A percentile compares a stretch with the other conserved stretches of the same genome.
These are phyloP conservation scores for Andrena dorsata DNA, from an alignment of 2,888 invertebrate species.

Conservation along the genomic window DNA sequence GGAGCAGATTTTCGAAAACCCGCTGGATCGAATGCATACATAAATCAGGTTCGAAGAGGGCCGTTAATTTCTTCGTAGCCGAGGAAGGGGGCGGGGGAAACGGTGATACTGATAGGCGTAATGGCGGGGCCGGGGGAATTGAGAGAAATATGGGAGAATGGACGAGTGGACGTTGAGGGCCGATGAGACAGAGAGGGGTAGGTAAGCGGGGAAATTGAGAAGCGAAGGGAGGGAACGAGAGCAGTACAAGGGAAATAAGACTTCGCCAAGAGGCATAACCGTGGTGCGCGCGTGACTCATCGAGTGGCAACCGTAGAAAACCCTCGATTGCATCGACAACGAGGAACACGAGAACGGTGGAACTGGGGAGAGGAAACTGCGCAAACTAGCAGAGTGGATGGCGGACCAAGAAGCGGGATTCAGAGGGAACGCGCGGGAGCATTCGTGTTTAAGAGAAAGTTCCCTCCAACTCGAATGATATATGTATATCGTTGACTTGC, in stretches of 20 bases:
- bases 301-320: conserved; percentile 73
- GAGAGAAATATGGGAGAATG: conserved; percentile 28
- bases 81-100: background rate
- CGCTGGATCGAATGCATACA: background rate
- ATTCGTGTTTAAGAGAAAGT: conserved; percentile 51
- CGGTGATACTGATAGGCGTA: conserved; percentile 8
- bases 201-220: background rate
- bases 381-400: conserved; percentile 38
- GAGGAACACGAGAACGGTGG: conserved; percentile 41
- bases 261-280: conserved; percentile 51
- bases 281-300: conserved; percentile 75
- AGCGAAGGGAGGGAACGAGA: conserved; percentile 22
- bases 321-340: conserved; percentile 65
- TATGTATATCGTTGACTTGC: conserved; percentile 26
- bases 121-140: conserved; percentile 21
- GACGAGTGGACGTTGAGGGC: background rate
- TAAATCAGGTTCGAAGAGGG: conserved; percentile 15
- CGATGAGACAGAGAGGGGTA: background rate
- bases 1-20: background rate
- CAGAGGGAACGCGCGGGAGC: conserved; percentile 20
- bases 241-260: conserved; percentile 39
- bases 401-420: conserved; percentile 41
- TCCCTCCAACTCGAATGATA: background rate
- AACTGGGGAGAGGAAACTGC: conserved; percentile 30
- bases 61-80: conserved; percentile 19